Percentiles rank a stretch among this genome's conserved stretches.
Conservation (phyloP, 2,113 vertebrate species). For the Rana temporaria region DNA sequence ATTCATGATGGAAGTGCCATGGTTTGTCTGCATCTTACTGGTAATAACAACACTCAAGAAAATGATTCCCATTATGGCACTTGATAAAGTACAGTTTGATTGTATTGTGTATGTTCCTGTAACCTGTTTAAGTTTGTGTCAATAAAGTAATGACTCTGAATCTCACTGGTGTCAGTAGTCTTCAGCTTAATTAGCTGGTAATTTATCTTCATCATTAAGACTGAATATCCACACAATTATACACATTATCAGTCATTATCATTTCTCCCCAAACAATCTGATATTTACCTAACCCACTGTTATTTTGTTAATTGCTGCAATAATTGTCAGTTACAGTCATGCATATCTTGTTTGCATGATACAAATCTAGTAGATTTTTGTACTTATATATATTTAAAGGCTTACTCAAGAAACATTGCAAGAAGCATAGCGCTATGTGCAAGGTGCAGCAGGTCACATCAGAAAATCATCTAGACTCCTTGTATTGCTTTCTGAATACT, state of each 20-base stretch:
- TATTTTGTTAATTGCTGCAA: slow-evolving; percentile 30
- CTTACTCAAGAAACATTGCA: no score
- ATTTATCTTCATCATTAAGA: slow-evolving; percentile 57
- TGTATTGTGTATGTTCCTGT: not conserved
- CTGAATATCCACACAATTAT: slow-evolving; percentile 43
- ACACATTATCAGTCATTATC: slow-evolving; percentile 49
- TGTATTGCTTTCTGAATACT: no score
- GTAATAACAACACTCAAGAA: not conserved
- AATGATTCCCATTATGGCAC: not conserved
- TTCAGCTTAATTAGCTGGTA: slow-evolving; percentile 50
- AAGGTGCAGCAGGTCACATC: no score
- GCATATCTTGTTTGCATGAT: not conserved
- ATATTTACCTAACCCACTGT: slow-evolving; percentile 17
- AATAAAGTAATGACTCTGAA: slow-evolving; percentile 32
- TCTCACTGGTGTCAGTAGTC: slow-evolving; percentile 40
- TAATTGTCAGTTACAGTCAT: slow-evolving; percentile 17
- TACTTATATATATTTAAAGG: no score
- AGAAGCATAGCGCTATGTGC: no score
- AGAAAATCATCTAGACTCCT: no score
- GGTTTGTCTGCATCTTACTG: no score
- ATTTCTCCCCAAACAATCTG: slow-evolving; percentile 38
- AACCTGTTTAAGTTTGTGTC: slow-evolving; percentile 42
- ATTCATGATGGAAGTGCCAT: no score
- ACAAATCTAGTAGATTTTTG: not conserved
- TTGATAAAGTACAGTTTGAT: slow-evolving; percentile 29